phyloP scores from a whole-genome alignment of 2,797 vertebrate genomes.

The Melanotaenia trifasciata region DNA sequence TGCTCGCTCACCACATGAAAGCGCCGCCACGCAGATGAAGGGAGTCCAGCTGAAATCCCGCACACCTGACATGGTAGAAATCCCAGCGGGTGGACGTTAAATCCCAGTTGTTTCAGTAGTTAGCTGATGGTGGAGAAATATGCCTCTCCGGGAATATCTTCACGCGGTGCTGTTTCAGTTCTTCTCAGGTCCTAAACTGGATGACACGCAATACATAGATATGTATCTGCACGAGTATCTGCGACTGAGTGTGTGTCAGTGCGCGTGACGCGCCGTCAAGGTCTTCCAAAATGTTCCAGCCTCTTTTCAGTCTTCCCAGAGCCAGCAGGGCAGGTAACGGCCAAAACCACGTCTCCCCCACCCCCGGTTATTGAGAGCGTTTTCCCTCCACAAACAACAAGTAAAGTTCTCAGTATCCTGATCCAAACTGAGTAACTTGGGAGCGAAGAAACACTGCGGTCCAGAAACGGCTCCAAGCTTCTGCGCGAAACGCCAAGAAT shows the following conservation, averaged over 20 bases:
- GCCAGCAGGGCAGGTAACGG: slow-evolving; percentile 21
- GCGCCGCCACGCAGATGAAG: slow-evolving; percentile 71
- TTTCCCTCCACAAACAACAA: slow-evolving; percentile 26
- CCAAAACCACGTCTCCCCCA: slow-evolving; percentile 33
- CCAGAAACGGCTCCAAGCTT: slow-evolving; percentile 22
- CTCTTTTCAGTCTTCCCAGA: slow-evolving; percentile 1
- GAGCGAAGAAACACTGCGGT: neutral
- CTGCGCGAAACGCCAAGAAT: slow-evolving; percentile 19
- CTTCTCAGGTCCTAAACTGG: slow-evolving; percentile 57
- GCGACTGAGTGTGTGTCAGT: neutral
- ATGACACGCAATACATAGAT: slow-evolving; percentile 43
- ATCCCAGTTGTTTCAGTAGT: slow-evolving; percentile 69
- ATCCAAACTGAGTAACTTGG: slow-evolving; percentile 16
- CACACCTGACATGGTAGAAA: slow-evolving; percentile 81
- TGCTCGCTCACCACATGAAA: slow-evolving; percentile 78
- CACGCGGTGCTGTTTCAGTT: slow-evolving; percentile 45
- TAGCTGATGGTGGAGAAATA: slow-evolving; percentile 31
- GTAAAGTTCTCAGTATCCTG: slow-evolving; percentile 72
- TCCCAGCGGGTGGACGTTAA: slow-evolving; percentile 68
- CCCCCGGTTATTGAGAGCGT: neutral
- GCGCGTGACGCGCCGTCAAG: slow-evolving; percentile 18
- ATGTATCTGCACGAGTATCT: slow-evolving; percentile 4
- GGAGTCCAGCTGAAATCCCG: slow-evolving; percentile 76
- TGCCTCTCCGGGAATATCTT: slow-evolving; percentile 38
- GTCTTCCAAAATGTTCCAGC: slow-evolving; percentile 31